phyloP scores from a whole-genome alignment of 1,140 invertebrate genomes.

The Acromyrmex echinatior region DNA sequence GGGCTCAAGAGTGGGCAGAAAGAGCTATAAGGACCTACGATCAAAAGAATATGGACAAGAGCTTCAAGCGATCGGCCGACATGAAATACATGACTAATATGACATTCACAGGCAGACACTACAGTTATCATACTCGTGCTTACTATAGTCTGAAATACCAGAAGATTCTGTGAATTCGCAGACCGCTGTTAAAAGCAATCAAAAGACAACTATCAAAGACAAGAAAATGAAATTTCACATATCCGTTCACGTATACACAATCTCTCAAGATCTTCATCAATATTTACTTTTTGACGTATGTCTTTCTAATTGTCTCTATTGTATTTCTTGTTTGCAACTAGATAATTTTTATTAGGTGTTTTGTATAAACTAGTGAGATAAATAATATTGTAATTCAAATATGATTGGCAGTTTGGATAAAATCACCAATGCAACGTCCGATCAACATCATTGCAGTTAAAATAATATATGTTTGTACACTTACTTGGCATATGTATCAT shows the following conservation, averaged over 20 bases:
- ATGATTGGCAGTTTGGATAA: neutral
- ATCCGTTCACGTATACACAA: neutral
- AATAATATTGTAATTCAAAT: constrained; percentile 13
- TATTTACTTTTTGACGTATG: neutral
- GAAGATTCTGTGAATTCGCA: constrained; percentile 80
- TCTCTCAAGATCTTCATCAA: neutral
- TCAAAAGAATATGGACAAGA: constrained; percentile 83
- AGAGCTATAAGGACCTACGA: constrained; percentile 91
- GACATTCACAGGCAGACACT: constrained; percentile 80
- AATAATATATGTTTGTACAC: constrained; percentile 10
- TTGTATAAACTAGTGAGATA: constrained; percentile 27
- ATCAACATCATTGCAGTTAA: neutral
- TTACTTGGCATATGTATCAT: neutral
- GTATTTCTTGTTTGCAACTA: neutral
- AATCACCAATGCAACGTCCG: neutral
- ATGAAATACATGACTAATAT: constrained; percentile 83
- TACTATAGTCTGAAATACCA: constrained; percentile 86
- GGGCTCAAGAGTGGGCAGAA: constrained; percentile 94
- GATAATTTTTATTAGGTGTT: constrained; percentile 27
- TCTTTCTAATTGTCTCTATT: constrained; percentile 7
- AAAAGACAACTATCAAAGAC: constrained; percentile 1
- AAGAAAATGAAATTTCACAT: constrained; percentile 3
- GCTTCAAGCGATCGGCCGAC: constrained; percentile 82
- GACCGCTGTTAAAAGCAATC: neutral
- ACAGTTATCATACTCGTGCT: constrained; percentile 85